A percentile compares a stretch with the other conserved stretches of the same genome.
These are phyloP conservation scores for Seriola rivoliana DNA, from an alignment of 2,113 vertebrate genomes.

Conservation along the genomic window DNA sequence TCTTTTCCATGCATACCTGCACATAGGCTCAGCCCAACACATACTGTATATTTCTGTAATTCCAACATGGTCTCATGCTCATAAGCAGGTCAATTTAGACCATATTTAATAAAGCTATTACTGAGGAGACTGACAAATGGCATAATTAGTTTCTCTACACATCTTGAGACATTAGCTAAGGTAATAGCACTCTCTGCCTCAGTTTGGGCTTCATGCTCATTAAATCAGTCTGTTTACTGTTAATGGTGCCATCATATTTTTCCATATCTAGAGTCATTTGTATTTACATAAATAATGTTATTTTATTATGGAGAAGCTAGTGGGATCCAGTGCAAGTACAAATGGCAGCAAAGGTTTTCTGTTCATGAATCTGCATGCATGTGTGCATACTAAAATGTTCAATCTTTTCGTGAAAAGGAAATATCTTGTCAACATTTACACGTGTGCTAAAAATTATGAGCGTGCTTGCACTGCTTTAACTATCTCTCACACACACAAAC, in stretches of 20 bases:
- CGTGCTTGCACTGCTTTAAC: slow-evolving; percentile 12
- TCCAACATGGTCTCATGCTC: too few relatives aligned
- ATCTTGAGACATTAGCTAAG: too few relatives aligned
- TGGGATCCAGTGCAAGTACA: background rate
- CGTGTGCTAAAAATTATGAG: slow-evolving; percentile 22
- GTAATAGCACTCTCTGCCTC: too few relatives aligned
- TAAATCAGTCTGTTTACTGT: slow-evolving; percentile 3
- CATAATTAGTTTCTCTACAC: too few relatives aligned
- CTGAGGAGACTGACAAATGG: too few relatives aligned
- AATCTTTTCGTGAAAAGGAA: background rate
- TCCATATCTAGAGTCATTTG: background rate
- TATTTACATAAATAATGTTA: background rate
- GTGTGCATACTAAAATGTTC: background rate
- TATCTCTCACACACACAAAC: slow-evolving; percentile 1
- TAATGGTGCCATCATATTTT: background rate
- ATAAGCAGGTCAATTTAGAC: too few relatives aligned
- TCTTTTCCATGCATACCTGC: too few relatives aligned
- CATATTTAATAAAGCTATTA: too few relatives aligned
- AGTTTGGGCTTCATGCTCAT: background rate
- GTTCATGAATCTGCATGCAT: background rate
- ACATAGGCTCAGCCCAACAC: too few relatives aligned
- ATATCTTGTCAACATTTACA: slow-evolving; percentile 11
- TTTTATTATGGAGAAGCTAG: background rate
- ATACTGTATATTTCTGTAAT: too few relatives aligned
- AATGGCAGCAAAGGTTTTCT: background rate